phyloP scores from a whole-genome alignment of 1,140 invertebrate genomes.

The Meloidogyne hapla region DNA sequence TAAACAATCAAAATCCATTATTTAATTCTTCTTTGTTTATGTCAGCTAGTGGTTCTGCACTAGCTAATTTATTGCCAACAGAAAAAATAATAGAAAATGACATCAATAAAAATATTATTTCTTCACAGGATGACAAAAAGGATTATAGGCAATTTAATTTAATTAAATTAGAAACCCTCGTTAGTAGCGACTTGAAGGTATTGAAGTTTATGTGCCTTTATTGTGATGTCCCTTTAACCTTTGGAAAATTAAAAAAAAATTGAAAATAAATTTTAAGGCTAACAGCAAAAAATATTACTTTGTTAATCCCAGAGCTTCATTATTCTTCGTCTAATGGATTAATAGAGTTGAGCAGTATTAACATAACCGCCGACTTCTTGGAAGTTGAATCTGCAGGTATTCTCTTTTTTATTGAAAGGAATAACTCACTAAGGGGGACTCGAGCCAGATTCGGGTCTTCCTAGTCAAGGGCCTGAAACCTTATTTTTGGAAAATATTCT shows the following conservation, averaged over 20 bases:
- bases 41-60: background rate
- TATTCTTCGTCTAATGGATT: constrained; percentile 21
- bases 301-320: constrained; percentile 27
- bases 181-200: too few relatives aligned
- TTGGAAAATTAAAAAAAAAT: too few relatives aligned
- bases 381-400: constrained; percentile 20
- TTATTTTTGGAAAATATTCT: too few relatives aligned
- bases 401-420: too few relatives aligned
- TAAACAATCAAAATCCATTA: constrained; percentile 3
- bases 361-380: constrained; percentile 28
- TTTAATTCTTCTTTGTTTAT: background rate
- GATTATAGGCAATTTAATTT: background rate
- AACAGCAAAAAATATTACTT: constrained; percentile 29
- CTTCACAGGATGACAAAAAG: background rate
- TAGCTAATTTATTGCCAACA: background rate
- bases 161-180: too few relatives aligned
- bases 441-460: too few relatives aligned
- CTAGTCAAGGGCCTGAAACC: too few relatives aligned
- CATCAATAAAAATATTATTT: too few relatives aligned
- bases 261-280: background rate
- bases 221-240: too few relatives aligned
- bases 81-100: background rate
- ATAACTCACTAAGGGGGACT: too few relatives aligned
- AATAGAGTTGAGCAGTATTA: constrained; percentile 25
- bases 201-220: too few relatives aligned